Percentiles rank a stretch among this genome's conserved stretches.
Evolutionary conservation across 1,140 invertebrate genomes (phyloP).

Genomic region (Cydia pomonella): DNA sequence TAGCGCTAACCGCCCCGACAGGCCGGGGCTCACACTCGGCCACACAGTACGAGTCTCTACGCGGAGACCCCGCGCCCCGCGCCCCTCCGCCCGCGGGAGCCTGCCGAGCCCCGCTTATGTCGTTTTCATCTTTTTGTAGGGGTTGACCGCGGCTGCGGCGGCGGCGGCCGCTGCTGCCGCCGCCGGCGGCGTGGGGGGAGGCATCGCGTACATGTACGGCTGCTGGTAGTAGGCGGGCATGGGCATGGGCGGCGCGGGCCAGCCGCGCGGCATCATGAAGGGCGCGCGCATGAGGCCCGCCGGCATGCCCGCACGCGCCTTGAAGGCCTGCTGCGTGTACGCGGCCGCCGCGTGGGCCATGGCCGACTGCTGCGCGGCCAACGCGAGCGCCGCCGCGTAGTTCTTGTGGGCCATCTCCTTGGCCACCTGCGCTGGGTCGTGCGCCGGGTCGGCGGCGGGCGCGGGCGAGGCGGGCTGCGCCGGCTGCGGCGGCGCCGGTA

Average conservation of each 20-base stretch:
- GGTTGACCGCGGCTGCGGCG: slow-evolving; percentile 84
- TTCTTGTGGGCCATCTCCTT: slow-evolving; percentile 90
- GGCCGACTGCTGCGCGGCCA: slow-evolving; percentile 71
- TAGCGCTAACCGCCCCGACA: slow-evolving; percentile 77
- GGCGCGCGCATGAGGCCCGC: slow-evolving; percentile 67
- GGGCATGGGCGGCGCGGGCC: slow-evolving; percentile 68
- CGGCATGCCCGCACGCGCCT: slow-evolving; percentile 73
- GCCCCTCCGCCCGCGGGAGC: slow-evolving; percentile 62
- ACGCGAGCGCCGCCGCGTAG: slow-evolving; percentile 82
- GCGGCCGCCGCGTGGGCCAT: slow-evolving; percentile 83
- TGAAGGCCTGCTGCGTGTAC: slow-evolving; percentile 89
- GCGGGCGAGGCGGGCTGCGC: slow-evolving; percentile 50
- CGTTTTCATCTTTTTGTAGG: slow-evolving; percentile 94
- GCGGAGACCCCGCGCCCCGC: slow-evolving; percentile 75
- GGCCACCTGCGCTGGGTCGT: slow-evolving; percentile 84
- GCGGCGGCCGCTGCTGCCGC: slow-evolving; percentile 77
- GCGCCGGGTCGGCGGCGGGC: slow-evolving; percentile 56
- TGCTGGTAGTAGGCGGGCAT: slow-evolving; percentile 76
- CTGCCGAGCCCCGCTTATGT: slow-evolving; percentile 82
- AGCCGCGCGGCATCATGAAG: slow-evolving; percentile 67
- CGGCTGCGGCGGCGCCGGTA: slow-evolving; percentile 64
- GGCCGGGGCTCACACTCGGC: slow-evolving; percentile 67
- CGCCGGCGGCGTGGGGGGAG: slow-evolving; percentile 79
- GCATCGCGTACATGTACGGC: slow-evolving; percentile 82
- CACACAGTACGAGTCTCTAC: slow-evolving; percentile 76